Evolutionary conservation across 2,888 invertebrate species (phyloP), one percentile per base, ranked within the genome.

Genomic region (Trachelus iudaicus): DNA sequence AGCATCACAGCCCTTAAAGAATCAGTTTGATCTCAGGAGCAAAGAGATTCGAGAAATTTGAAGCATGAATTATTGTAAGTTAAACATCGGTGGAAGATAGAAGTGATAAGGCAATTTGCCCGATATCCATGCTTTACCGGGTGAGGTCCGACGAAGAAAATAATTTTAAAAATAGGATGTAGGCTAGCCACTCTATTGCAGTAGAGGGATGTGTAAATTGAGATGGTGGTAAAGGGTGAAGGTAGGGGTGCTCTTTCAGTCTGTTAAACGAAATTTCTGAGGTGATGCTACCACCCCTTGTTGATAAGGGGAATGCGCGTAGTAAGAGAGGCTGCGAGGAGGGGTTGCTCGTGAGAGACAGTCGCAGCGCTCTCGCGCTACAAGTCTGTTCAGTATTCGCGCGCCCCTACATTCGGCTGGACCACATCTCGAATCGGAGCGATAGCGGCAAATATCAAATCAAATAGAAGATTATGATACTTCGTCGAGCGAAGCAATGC

Each of bases 321-420:
- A 84, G 86, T 85, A 81, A 80, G 85, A 84, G 85, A 85, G 85
- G 86, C 85, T 85, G 85, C 79, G 83, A 85, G 84, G 85, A 85
- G 85, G 86, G 87, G 85, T 79, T 86, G 85, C 76, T 79, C 80
- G 80, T 23, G 79, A 77, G 69, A 81, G 86, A 81, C 83, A 82
- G 85, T 85, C 83, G 85, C 85, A 85, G 85, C 86, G 87, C 86
- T 84, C 84, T 85, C 85, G 84, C 81, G 78, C 82, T 84, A 82
- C 84, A 85, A 87, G 86, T 88, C 86, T 81, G 85, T 87, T 89
- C 89, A 90, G 90, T 90, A 84, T 87, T 85, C 88, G 88, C 89
- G 90, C 90, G 89, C 83, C 85, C 82, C 87, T 86, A 88, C 86
- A 85, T 84, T 85, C 85, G 88, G 85, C 80, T 85, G 87, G 88